Evolutionary conservation across 2,888 invertebrate species (phyloP).

Genomic region (Habrosyne pyritoides): DNA sequence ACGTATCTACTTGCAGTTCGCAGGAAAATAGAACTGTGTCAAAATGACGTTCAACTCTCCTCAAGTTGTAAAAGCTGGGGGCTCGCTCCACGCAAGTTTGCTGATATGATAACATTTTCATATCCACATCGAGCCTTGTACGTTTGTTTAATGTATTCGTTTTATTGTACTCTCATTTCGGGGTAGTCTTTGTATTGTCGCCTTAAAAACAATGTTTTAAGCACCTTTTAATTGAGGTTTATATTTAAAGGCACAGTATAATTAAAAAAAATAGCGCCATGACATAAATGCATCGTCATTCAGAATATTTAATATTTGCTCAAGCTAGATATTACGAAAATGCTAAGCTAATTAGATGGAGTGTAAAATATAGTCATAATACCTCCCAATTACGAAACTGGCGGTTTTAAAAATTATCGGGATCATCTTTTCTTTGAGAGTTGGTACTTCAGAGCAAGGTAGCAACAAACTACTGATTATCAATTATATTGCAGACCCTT

Average conservation of each 20-base stretch:
- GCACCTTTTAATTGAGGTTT: constrained; percentile 11
- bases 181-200: constrained; percentile 13
- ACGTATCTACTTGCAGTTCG: constrained; percentile 40
- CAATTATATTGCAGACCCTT: constrained; percentile 1
- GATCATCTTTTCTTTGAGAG: no score
- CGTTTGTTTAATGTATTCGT: constrained; percentile 44
- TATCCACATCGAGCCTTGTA: constrained; percentile 33
- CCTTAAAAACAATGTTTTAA: constrained; percentile 20
- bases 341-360: no score
- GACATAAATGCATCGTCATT: no score
- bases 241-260: no score
- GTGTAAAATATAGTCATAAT: no score
- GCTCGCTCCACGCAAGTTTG: constrained; percentile 37
- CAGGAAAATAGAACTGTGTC: constrained; percentile 49
- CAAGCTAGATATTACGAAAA: no score
- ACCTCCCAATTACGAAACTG: no score
- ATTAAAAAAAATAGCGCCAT: no score
- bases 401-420: no score
- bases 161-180: constrained; percentile 35
- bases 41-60: constrained; percentile 53
- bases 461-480: constrained; percentile 3
- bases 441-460: background rate
- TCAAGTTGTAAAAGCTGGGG: constrained; percentile 51
- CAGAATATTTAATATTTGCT: no score
- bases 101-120: constrained; percentile 57